Conservation (phyloP, 2,113 vertebrate species). For the Connochaetes taurinus region DNA sequence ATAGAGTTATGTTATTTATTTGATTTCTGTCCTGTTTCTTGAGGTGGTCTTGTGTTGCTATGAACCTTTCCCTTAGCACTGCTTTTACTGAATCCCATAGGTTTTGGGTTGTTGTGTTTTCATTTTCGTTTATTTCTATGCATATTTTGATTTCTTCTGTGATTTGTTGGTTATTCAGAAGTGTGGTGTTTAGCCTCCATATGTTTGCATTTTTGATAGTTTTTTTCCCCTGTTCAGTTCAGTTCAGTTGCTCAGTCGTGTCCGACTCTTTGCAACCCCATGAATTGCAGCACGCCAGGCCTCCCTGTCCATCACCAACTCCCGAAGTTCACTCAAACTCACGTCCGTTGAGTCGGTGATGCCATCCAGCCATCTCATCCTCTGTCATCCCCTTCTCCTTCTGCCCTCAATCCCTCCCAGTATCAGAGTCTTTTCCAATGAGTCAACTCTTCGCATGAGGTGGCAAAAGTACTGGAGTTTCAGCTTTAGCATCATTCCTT, state of each 20-base stretch:
- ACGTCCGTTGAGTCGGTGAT: fast-evolving
- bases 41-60: not conserved
- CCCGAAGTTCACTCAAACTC: too few relatives aligned
- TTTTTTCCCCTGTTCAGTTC: not conserved
- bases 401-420: too few relatives aligned
- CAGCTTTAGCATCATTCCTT: too few relatives aligned
- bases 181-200: not conserved
- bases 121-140: not conserved
- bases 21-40: not conserved
- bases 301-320: too few relatives aligned
- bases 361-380: too few relatives aligned
- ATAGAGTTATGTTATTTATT: not conserved
- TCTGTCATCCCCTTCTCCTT: too few relatives aligned
- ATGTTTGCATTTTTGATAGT: not conserved
- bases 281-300: too few relatives aligned
- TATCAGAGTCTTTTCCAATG: too few relatives aligned
- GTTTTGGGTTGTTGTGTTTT: not conserved
- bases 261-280: too few relatives aligned
- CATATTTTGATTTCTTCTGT: not conserved
- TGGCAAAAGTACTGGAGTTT: too few relatives aligned
- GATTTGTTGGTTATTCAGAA: not conserved
- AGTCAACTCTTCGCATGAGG: too few relatives aligned
- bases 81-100: not conserved
- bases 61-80: not conserved
- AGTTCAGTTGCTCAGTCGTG: too few relatives aligned